These are phyloP conservation scores for Agapetus fuscipes DNA, from an alignment of 2,888 invertebrate species.

Conservation along the genomic window DNA sequence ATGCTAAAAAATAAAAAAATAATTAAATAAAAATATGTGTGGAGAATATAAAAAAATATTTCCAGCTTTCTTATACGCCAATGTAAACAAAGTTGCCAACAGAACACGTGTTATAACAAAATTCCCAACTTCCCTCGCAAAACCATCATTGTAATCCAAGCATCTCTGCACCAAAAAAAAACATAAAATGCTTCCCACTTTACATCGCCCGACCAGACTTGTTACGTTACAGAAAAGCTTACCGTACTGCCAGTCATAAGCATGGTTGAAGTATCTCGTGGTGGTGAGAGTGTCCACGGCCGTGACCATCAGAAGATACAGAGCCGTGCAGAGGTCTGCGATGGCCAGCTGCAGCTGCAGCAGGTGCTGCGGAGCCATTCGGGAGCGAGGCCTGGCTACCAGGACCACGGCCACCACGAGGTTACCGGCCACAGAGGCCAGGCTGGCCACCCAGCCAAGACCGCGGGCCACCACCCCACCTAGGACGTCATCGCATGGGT, in stretches of 20 bases:
- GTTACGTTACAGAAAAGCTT: too few relatives aligned
- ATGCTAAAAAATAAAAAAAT: too few relatives aligned
- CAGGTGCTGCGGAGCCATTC: constrained; percentile 57
- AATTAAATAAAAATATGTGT: too few relatives aligned
- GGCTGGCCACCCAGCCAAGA: constrained; percentile 80
- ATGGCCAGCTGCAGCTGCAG: constrained; percentile 76
- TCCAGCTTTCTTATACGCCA: too few relatives aligned
- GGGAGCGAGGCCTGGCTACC: constrained; percentile 49
- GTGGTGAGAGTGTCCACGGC: constrained; percentile 75
- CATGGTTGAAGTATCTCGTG: constrained; percentile 82
- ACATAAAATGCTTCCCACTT: too few relatives aligned
- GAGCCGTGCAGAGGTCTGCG: constrained; percentile 81
- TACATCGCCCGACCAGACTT: too few relatives aligned
- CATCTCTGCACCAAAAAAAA: too few relatives aligned
- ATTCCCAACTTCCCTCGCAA: too few relatives aligned
- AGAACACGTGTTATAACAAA: too few relatives aligned
- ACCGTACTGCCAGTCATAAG: constrained; percentile 47
- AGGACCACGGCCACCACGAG: constrained; percentile 71
- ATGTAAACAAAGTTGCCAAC: too few relatives aligned
- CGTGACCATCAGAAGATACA: constrained; percentile 75
- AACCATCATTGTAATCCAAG: too few relatives aligned
- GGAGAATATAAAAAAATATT: too few relatives aligned
- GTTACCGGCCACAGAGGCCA: constrained; percentile 76
- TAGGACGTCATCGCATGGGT: constrained; percentile 88
- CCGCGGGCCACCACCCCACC: constrained; percentile 67